Base-by-base conservation (phyloP, 2,888 invertebrate species). In the Agriotes lineatus region DNA sequence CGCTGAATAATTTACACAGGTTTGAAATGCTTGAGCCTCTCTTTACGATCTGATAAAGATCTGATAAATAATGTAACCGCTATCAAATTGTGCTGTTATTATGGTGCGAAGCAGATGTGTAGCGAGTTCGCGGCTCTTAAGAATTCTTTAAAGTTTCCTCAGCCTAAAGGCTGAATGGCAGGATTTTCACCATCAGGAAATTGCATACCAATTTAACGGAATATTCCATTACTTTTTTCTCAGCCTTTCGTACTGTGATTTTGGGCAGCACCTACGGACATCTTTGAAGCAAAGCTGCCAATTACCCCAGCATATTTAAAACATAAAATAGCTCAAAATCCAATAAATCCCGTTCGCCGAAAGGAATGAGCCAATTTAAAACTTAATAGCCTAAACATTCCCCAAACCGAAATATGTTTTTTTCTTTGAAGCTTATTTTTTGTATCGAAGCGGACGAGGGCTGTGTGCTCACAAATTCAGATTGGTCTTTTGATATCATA, bases 401-500 rank as follows among this genome's bases (percentile, higher is more conserved):
- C 57, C 33, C 42, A 70, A 69, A 70, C 39, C 42, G 52, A 59
- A 65, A 62, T 50, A 59, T 52, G 44, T 48, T 70, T 69, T 25
- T 71, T 69, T 68, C 70, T 71, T 72, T 70, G 71, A 72, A 71
- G 68, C 59, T 44, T 69, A 71, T 52, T 66, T 72, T 73, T 73
- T 68, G 66, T 71, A 69, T 70, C 65, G 50, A 39, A 48, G 45
- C 44, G 63, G 68, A 20, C 25, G 39, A 66, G 54, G 58, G 69
- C 25, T 5, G 62, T 69, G 69, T 58, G 63, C 67, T 69, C 70
- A 56, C 66, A 64, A 71, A 71, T 73, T 73, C 67, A 73, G 67
- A 72, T 73, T 70, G 70, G 70, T 70, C 72, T 72, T 73, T 73
- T 73, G 73, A 73, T 71, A 69, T 67, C 52, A 61, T 64, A 58